Conservation (phyloP, 2,113 vertebrate genomes). For the Phyllostomus discolor region DNA sequence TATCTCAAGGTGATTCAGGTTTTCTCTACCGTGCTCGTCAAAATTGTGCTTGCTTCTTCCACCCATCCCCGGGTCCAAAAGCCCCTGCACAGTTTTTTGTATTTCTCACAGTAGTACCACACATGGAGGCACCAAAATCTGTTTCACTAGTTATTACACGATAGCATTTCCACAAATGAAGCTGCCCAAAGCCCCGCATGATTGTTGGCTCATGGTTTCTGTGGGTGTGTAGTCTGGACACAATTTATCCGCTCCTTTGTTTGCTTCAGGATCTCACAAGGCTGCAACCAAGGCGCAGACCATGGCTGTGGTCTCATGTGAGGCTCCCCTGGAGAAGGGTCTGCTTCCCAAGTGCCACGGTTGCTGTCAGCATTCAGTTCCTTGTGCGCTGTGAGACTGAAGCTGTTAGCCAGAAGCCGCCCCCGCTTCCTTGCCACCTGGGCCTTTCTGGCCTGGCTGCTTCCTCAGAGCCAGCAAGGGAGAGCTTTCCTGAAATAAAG, state of each 20-base stretch:
- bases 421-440: fast-evolving
- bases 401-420: neutral
- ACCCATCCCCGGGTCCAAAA: neutral
- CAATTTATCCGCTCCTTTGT: neutral
- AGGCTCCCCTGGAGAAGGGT: fast-evolving
- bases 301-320: neutral
- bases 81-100: neutral
- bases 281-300: fast-evolving
- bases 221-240: neutral
- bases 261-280: neutral
- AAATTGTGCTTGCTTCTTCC: neutral
- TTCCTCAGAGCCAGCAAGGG: neutral
- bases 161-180: no score
- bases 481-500: neutral
- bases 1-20: neutral
- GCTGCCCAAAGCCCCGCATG: neutral
- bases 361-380: neutral
- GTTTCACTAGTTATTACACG: no score
- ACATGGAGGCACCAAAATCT: no score
- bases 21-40: neutral
- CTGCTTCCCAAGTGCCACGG: fast-evolving
- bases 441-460: neutral
- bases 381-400: neutral
- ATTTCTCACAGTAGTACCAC: neutral
- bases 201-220: neutral